A percentile compares a stretch with the other conserved stretches of the same genome.
phyloP scores from a whole-genome alignment of 2,888 invertebrate genomes.

The Cephus runcator region DNA sequence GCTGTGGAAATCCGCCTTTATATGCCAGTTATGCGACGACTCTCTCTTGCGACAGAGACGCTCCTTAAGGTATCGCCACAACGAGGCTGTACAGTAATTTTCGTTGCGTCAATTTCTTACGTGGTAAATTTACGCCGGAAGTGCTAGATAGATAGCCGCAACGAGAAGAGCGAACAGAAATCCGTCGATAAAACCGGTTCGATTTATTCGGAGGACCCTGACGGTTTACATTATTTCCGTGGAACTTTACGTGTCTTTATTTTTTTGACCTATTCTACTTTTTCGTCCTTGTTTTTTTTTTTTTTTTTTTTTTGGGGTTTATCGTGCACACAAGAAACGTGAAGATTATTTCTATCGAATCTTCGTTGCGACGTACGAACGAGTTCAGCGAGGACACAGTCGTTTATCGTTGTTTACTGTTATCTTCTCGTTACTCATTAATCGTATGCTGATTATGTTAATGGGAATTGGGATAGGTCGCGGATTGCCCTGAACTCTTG shows the following conservation, averaged over 20 bases:
- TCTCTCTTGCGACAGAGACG: background rate
- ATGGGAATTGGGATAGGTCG: slow-evolving; percentile 14
- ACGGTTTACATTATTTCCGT: background rate
- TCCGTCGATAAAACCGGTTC: slow-evolving; percentile 15
- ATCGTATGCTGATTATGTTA: background rate
- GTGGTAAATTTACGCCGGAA: background rate
- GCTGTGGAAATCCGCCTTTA: background rate
- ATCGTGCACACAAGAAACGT: background rate
- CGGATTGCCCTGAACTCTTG: background rate
- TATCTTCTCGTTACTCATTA: background rate
- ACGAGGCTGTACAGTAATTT: background rate
- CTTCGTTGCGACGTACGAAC: background rate
- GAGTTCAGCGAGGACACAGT: background rate
- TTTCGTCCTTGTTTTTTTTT: too few species aligned
- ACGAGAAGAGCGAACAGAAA: slow-evolving; percentile 5
- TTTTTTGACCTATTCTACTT: too few species aligned
- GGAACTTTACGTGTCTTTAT: background rate
- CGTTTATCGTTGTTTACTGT: background rate
- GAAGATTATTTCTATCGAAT: background rate
- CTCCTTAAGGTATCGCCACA: background rate
- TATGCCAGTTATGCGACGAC: background rate
- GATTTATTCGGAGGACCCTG: slow-evolving; percentile 17
- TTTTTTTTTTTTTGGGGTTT: background rate
- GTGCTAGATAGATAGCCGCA: slow-evolving; percentile 3
- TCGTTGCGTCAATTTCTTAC: background rate